These are phyloP conservation scores for Leucoma salicis DNA, from an alignment of 2,888 invertebrate genomes.

Conservation along the genomic window DNA sequence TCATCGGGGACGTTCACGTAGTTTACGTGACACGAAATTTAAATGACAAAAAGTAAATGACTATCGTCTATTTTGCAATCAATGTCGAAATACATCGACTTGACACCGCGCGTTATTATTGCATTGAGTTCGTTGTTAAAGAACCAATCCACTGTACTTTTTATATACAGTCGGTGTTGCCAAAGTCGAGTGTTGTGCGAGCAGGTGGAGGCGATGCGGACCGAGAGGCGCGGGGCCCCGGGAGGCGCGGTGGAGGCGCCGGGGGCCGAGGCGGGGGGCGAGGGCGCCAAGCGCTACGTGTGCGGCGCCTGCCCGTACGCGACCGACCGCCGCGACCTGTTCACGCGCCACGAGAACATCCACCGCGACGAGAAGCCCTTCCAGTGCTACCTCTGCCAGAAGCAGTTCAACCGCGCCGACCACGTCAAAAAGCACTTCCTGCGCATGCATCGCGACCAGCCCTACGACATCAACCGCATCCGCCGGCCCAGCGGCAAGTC, in stretches of 20 bases:
- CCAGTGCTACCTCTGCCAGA: conserved; percentile 95
- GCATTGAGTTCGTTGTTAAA: too few species aligned
- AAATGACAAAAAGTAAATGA: too few species aligned
- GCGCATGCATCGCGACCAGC: conserved; percentile 94
- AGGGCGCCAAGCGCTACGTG: conserved; percentile 87
- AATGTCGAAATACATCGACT: too few species aligned
- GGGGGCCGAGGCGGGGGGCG: conserved; percentile 24
- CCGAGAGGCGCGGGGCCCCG: conserved; percentile 45
- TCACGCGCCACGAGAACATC: conserved; percentile 95
- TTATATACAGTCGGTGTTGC: too few species aligned
- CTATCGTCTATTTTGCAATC: too few species aligned
- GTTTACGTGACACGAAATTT: too few species aligned
- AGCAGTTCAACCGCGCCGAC: conserved; percentile 96
- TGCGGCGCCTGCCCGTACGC: conserved; percentile 95
- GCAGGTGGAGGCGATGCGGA: conserved; percentile 69
- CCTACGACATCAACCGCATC: conserved; percentile 92
- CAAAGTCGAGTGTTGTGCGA: too few species aligned
- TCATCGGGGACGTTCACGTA: too few species aligned
- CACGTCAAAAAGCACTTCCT: conserved; percentile 97
- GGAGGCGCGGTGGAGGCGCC: conserved; percentile 19
- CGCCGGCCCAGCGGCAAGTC: conserved; percentile 84
- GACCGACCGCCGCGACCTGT: conserved; percentile 94
- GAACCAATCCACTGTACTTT: too few species aligned
- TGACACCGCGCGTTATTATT: too few species aligned
- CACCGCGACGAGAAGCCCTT: conserved; percentile 97